These are phyloP conservation scores for Falco novaeseelandiae DNA, from an alignment of 2,797 vertebrate genomes.

Conservation along the genomic window DNA sequence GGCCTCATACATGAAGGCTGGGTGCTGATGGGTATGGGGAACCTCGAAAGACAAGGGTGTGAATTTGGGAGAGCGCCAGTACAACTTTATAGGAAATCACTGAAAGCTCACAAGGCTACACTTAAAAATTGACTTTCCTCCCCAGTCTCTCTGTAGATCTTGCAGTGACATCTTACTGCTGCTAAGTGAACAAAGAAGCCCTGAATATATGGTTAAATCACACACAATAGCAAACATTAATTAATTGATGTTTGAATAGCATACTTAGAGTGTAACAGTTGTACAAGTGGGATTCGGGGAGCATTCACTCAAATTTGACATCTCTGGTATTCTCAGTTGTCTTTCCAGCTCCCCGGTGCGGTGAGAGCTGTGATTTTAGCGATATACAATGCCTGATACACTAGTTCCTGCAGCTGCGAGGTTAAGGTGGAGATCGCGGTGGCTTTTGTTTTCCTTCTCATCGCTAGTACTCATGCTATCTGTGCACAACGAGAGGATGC, in stretches of 20 bases:
- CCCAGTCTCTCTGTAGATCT: background rate
- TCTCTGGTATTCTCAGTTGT: background rate
- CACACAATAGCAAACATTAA: constrained; percentile 39
- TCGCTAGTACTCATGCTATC: background rate
- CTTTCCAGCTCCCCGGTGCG: background rate
- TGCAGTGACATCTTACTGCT: background rate
- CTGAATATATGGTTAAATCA: constrained; percentile 19
- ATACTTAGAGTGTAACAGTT: background rate
- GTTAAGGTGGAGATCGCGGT: background rate
- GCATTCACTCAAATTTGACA: constrained; percentile 4
- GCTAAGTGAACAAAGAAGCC: constrained; percentile 15
- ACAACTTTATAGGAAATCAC: background rate
- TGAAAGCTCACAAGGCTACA: background rate
- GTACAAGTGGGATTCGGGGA: background rate
- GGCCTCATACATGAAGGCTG: background rate
- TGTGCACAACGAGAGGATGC: background rate
- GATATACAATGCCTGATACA: background rate
- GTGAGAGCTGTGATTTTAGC: background rate
- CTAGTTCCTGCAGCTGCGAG: background rate
- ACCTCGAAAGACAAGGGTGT: background rate
- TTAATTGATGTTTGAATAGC: constrained; percentile 34
- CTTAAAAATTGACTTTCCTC: constrained; percentile 4
- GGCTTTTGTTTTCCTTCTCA: background rate
- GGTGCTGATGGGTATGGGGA: background rate
- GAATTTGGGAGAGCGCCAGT: background rate